These are phyloP conservation scores for Okapia johnstoni DNA, from an alignment of 2,113 vertebrate genomes.

Conservation along the genomic window DNA sequence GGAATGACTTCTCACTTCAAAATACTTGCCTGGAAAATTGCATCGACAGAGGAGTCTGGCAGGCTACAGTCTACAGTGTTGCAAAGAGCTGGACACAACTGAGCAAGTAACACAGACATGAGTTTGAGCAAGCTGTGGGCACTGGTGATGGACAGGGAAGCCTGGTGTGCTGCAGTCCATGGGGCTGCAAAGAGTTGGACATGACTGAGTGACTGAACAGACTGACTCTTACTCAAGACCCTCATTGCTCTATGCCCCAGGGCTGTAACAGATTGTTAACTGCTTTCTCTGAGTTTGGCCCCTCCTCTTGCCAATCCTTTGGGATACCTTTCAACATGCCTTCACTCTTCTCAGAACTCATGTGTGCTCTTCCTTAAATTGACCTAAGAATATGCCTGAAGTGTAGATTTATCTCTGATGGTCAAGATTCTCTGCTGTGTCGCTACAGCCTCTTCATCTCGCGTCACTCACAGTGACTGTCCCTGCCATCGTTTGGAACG, in stretches of 20 bases:
- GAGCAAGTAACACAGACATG: not conserved
- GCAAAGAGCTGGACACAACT: not conserved
- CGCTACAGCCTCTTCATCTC: not conserved
- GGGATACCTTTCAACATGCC: not conserved
- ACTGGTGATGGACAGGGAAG: not conserved
- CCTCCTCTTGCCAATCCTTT: not conserved
- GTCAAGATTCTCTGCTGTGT: not conserved
- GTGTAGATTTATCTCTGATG: not conserved
- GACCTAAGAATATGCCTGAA: not conserved
- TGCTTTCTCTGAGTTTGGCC: not conserved
- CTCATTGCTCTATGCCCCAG: not conserved
- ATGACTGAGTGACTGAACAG: not conserved
- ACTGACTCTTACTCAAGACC: not conserved
- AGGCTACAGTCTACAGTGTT: not conserved
- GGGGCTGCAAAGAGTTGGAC: not conserved
- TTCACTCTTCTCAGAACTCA: not conserved
- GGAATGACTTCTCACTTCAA: not conserved
- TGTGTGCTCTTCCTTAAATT: not conserved
- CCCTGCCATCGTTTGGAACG: not conserved
- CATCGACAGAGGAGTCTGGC: not conserved
- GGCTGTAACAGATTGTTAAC: not conserved
- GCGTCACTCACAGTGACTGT: not conserved
- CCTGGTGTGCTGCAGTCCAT: not conserved
- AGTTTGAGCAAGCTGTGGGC: not conserved
- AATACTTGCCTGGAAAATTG: not conserved